These are phyloP conservation scores for Parthenolecanium corni DNA, from an alignment of 2,888 invertebrate genomes.

Conservation along the genomic window DNA sequence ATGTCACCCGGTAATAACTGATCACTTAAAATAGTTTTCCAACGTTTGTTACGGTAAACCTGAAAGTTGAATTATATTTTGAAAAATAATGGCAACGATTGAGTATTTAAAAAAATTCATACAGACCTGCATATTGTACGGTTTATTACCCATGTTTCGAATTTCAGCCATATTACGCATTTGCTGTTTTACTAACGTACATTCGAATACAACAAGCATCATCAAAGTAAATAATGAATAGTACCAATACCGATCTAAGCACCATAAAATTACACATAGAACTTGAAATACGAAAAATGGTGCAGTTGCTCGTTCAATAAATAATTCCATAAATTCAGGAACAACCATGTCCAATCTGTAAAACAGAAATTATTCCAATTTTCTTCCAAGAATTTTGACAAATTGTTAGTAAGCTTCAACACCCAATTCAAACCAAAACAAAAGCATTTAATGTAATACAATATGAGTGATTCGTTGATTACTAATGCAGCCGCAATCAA, in stretches of 20 bases:
- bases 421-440: not conserved
- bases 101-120: not conserved
- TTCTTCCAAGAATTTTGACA: not conserved
- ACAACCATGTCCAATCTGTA: conserved; percentile 64
- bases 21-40: conserved; percentile 74
- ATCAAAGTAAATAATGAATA: conserved; percentile 91
- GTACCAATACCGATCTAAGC: conserved; percentile 97
- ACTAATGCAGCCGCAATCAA: too few relatives aligned
- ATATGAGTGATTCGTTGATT: too few relatives aligned
- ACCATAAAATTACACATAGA: conserved; percentile 97
- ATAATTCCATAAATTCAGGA: conserved; percentile 92
- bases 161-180: conserved; percentile 97
- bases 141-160: conserved; percentile 97
- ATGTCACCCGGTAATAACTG: conserved; percentile 92
- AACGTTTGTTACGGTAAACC: conserved; percentile 80
- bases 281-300: conserved; percentile 99
- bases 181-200: conserved; percentile 96
- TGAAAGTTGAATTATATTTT: conserved; percentile 36
- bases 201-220: conserved; percentile 94
- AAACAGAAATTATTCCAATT: conserved; percentile 2
- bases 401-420: too few relatives aligned
- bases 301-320: conserved; percentile 94
- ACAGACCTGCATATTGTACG: conserved; percentile 64
- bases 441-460: too few relatives aligned
- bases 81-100: not conserved